Base-by-base conservation (phyloP, 2,888 invertebrate genomes). In the Dione juno region DNA sequence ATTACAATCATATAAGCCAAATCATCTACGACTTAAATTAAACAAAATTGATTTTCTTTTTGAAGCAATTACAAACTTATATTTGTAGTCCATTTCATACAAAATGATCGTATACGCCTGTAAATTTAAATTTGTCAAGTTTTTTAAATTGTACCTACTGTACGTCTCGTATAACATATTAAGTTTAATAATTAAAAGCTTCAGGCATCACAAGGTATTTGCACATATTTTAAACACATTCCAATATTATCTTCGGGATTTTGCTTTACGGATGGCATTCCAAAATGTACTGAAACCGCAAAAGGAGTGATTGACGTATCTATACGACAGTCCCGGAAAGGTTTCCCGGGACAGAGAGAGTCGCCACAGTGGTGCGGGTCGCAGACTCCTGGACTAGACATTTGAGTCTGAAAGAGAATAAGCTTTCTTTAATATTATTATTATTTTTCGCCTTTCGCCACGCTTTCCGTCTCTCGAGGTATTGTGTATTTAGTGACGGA, bases 171-270 rank as follows among this genome's bases (percentile, higher is more conserved):
- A n/a, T n/a, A n/a, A n/a, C n/a, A n/a, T n/a, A n/a, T n/a, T n/a
- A 28, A 28, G 2, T 28, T 5, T 9, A 16, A 1, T 8, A 48
- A 16, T 10, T 35, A 19, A 19, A 35, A 7, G 1, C 1, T 43
- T 68, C 37, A 68, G 1, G 78, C 76, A 28, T 89, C 85, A 84
- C 97, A 97, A 58, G 95, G 94, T 76, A 96, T 85, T 87, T 97
- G 97, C 69, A 94, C 94, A 80, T 96, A 97, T 72, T 92, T 94
- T 61, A 97, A 84, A 80, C 97, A 97, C 91, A 96, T 96, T 35
- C 97, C 97, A 48, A 97, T 94, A 81, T 97, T 97, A 74, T 97
- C 97, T 76, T 97, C 97, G 0, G 97, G 95, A 48, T 94, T 95
- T 28, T 94, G 94, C 77, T 95, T 95, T n/a, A 90, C 82, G 0